phyloP scores from a whole-genome alignment of 2,888 invertebrate genomes.

The Conomelus anceps region DNA sequence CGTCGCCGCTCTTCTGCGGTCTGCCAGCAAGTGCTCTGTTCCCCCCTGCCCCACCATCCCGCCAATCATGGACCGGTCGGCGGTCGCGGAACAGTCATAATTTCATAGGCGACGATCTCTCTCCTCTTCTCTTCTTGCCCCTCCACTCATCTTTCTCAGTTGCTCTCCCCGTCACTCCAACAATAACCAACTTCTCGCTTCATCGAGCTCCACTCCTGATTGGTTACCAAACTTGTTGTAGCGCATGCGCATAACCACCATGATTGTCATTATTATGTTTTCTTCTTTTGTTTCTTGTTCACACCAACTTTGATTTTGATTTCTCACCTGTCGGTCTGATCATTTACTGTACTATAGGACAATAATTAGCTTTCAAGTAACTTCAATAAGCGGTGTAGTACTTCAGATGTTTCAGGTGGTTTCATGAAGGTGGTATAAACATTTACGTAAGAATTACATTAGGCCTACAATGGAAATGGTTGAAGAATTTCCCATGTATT shows the following conservation, averaged over 20 bases:
- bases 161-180: conserved; percentile 8
- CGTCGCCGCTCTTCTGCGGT: conserved; percentile 40
- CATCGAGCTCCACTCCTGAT: conserved; percentile 19
- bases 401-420: too few species aligned
- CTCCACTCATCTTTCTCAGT: conserved; percentile 17
- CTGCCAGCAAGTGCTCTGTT: conserved; percentile 30
- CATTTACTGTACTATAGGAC: not conserved
- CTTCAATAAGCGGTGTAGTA: too few species aligned
- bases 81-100: conserved; percentile 25
- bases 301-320: too few species aligned
- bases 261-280: not conserved
- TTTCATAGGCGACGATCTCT: conserved; percentile 24
- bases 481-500: too few species aligned
- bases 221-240: conserved; percentile 15
- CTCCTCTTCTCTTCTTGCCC: conserved; percentile 1
- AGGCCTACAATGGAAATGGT: too few species aligned
- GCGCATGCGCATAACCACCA: conserved; percentile 20
- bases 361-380: not conserved
- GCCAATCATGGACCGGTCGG: not conserved
- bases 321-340: not conserved
- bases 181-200: conserved; percentile 2
- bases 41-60: conserved; percentile 22
- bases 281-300: not conserved
- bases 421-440: too few species aligned
- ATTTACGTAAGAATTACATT: too few species aligned